A percentile compares a stretch with the other conserved stretches of the same genome.
These are phyloP conservation scores for Eremophila alpestris DNA, from an alignment of 2,797 vertebrate species.

Conservation along the genomic window DNA sequence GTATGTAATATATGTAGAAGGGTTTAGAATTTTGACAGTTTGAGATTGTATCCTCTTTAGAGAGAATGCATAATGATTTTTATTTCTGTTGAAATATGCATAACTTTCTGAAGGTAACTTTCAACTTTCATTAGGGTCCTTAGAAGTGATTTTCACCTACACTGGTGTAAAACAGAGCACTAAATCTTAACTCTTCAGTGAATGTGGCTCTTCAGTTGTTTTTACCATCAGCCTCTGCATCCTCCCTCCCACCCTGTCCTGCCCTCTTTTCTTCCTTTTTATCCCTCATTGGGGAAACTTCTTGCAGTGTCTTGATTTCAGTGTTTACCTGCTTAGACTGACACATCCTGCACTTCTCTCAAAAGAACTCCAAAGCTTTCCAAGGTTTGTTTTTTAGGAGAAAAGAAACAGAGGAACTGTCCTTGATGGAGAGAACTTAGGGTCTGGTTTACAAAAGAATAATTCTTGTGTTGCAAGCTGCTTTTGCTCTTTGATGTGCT, in stretches of 20 bases:
- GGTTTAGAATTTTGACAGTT: constrained; percentile 76
- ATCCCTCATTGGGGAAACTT: background rate
- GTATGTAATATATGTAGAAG: constrained; percentile 76
- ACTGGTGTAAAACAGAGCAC: constrained; percentile 31
- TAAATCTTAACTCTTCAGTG: constrained; percentile 29
- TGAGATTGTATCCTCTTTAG: constrained; percentile 75
- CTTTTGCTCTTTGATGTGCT: background rate
- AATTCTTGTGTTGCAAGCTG: background rate
- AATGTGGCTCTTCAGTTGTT: background rate
- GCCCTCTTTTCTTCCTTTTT: background rate
- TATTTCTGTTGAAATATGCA: constrained; percentile 79
- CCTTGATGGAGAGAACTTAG: constrained; percentile 6
- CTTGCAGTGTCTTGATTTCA: background rate
- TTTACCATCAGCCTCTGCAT: background rate
- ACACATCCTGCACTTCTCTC: background rate
- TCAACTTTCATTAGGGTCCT: constrained; percentile 72
- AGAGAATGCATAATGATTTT: constrained; percentile 78
- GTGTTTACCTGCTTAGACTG: constrained; percentile 20
- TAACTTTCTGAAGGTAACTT: constrained; percentile 81
- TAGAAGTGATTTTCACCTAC: constrained; percentile 51
- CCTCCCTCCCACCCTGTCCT: background rate
- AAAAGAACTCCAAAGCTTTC: constrained; percentile 1
- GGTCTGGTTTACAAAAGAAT: background rate
- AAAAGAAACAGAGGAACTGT: background rate
- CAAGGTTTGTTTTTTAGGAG: constrained; percentile 2